Evolutionary conservation across 2,888 invertebrate species (phyloP).

Genomic region (Pristionchus entomophagus): DNA sequence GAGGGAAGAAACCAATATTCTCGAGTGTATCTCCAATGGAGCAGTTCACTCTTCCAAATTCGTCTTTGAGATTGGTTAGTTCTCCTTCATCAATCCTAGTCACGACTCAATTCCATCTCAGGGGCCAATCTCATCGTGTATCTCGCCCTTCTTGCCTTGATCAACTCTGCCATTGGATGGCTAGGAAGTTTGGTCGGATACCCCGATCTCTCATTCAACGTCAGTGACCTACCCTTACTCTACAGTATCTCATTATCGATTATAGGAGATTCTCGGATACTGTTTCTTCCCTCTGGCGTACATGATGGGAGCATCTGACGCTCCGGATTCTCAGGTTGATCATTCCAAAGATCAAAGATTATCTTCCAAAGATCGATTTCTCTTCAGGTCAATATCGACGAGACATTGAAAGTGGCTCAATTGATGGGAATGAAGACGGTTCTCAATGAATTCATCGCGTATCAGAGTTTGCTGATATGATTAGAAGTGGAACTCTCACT

Average conservation of each 20-base stretch:
- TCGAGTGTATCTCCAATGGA: conserved; percentile 93
- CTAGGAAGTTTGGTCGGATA: conserved; percentile 86
- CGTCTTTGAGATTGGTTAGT: conserved; percentile 84
- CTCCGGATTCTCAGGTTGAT: conserved; percentile 56
- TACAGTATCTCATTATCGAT: neutral
- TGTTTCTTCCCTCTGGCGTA: conserved; percentile 69
- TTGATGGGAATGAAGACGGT: conserved; percentile 73
- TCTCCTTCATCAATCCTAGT: neutral
- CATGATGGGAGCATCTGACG: conserved; percentile 69
- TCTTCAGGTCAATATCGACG: conserved; percentile 50
- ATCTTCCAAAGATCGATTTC: neutral
- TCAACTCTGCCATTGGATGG: conserved; percentile 87
- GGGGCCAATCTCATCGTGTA: conserved; percentile 92
- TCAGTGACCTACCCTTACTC: conserved; percentile 63
- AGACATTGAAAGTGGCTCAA: conserved; percentile 64
- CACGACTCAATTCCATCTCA: neutral
- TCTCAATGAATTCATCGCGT: conserved; percentile 73
- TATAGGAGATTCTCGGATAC: conserved; percentile 35
- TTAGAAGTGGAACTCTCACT: conserved; percentile 47
- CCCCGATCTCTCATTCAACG: conserved; percentile 79
- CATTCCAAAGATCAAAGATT: neutral
- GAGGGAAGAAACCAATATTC: conserved; percentile 83
- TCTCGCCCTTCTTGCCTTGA: conserved; percentile 88
- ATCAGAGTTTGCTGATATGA: conserved; percentile 60
- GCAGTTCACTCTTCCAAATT: conserved; percentile 87